Conservation (phyloP, 2,888 invertebrate species). For the Hyalella azteca region DNA sequence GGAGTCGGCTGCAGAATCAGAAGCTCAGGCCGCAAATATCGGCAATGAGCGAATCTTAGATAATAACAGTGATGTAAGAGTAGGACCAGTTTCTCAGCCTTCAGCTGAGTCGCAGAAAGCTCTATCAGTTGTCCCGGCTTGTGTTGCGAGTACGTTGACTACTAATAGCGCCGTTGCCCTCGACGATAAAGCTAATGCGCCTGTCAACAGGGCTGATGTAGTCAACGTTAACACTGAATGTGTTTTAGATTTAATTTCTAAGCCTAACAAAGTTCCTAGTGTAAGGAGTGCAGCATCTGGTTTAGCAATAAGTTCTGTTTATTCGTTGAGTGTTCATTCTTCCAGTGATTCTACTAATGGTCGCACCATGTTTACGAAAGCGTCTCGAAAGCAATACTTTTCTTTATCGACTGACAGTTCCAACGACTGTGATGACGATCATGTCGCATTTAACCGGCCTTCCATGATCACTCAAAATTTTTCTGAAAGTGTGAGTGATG, state of each 20-base stretch:
- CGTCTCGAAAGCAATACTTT: constrained; percentile 23
- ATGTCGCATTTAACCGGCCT: neutral
- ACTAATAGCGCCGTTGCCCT: no score
- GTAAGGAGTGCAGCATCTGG: neutral
- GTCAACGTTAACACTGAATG: no score
- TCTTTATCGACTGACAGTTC: neutral
- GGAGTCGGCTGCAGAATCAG: no score
- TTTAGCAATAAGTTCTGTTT: neutral
- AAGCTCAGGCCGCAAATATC: no score
- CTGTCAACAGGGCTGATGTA: no score
- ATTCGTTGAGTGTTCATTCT: neutral
- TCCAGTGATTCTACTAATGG: constrained; percentile 6
- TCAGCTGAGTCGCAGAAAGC: no score
- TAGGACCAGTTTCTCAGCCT: no score
- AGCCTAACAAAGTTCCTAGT: neutral
- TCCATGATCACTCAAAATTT: neutral
- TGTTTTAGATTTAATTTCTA: neutral
- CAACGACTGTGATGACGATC: neutral
- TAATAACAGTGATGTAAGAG: no score
- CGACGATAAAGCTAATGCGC: no score
- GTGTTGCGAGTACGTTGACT: no score
- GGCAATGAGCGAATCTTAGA: no score
- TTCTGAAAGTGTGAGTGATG: neutral
- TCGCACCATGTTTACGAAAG: constrained; percentile 16
- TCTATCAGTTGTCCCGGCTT: no score